Conservation (phyloP, 2,888 invertebrate genomes). For the Phortica okadai region DNA sequence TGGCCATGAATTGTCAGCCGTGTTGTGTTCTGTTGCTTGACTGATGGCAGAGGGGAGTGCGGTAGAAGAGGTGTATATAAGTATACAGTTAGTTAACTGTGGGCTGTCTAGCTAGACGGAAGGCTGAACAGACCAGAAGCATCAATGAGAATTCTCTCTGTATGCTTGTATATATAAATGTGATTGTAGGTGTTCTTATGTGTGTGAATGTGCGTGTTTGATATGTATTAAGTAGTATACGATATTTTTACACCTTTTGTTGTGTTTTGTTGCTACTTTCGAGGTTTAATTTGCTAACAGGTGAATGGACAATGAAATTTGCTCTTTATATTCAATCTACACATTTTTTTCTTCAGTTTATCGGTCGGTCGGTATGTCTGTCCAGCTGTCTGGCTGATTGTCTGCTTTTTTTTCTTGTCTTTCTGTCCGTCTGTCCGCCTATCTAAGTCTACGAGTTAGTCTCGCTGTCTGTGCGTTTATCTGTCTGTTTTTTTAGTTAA, state of each 20-base stretch:
- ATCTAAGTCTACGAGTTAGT: no score
- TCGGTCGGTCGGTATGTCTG: not conserved
- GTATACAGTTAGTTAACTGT: no score
- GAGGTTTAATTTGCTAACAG: not conserved
- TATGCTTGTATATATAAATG: no score
- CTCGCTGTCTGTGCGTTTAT: not conserved
- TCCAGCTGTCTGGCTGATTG: not conserved
- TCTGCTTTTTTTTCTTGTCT: not conserved
- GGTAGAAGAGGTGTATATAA: no score
- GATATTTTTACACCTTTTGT: slow-evolving; percentile 4
- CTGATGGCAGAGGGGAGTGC: no score
- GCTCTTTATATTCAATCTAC: not conserved
- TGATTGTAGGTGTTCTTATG: not conserved
- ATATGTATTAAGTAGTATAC: not conserved
- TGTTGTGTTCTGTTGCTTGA: no score
- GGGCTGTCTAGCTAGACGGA: not conserved
- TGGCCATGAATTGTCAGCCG: no score
- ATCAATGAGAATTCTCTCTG: no score
- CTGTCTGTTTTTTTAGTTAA: not conserved
- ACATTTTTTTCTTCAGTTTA: not conserved
- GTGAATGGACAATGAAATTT: not conserved
- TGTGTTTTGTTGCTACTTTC: not conserved
- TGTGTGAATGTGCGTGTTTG: not conserved
- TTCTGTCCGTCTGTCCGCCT: not conserved
- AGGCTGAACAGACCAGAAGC: not conserved